Base-by-base conservation (phyloP, 2,797 vertebrate genomes). In the Hipposideros larvatus region DNA sequence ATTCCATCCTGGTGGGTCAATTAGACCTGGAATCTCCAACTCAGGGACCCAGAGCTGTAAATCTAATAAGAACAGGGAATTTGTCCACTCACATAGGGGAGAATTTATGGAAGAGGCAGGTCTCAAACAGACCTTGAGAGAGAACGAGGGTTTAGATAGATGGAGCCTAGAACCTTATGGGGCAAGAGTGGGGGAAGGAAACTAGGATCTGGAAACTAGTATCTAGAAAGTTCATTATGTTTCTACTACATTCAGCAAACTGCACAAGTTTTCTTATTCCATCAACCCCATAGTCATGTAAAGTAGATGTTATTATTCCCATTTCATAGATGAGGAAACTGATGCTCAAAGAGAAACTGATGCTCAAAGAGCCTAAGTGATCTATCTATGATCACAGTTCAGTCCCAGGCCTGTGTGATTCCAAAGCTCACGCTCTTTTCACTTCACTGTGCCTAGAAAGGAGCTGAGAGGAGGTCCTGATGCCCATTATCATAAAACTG, bases 1-100 rank as follows among this genome's bases (percentile, higher is more conserved):
- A 87, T 96, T 94, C 28, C 65, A 96, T 66, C 24, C 75, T 68
- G 59, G 71, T n/a, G 21, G 93, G 75, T 91, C 94, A 94, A 3
- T 55, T 55, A 85, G 87, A 90, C 71, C 92, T 75, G 55, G 48
- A 94, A 68, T 51, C 43, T 13, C 86, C 51, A 90, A 73, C 18
- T 65, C 21, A 24, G 55, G 77, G 92, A 93, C 84, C 87, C 77
- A 31, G 55, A 21, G 71, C 87, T 93, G 70, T 87, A 89, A 96
- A 91, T 91, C 70, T 91, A 68, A 53, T 68, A 73, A 71, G 87
- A 66, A 68, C 34, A 57, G 28, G 31, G 24, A 28, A 89, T 70
- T 84, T 68, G n/a, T 61, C 84, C 74, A 90, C 43, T 73, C 14
- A 26, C 24, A 3, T 22, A 4, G 43, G 53, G 37, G 37, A 91